Base-by-base conservation (phyloP, 2,888 invertebrate genomes). In the Dasysyrphus albostriatus region DNA sequence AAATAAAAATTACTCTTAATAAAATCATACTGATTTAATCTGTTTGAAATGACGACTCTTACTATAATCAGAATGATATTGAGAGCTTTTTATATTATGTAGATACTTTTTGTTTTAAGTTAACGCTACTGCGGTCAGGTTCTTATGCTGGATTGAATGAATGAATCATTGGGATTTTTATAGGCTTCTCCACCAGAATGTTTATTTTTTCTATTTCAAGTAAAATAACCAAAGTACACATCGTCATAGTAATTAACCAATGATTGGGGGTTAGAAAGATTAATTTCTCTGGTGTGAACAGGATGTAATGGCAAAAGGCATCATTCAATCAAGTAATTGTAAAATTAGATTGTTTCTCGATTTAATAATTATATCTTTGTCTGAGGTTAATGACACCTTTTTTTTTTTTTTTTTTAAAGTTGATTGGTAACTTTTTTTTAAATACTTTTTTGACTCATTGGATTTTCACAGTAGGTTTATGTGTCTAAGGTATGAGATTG, bases 11-110 rank as follows among this genome's bases (percentile, higher is more conserved):
- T 1, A 37, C 16, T 37, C 6, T 58, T 34, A 34, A 5, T 9
- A 10, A 16, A 58, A 58, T 58, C 58, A 58, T 58, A 9, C 32
- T 58, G 56, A 58, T 34, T 58, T 34, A 58, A 5, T 58, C 16
- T 58, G 34, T 19, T 58, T 1, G 16, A 16, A 58, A 34, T 16
- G 9, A 16, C 34, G 34, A 58, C 16, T 58, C 16, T 58, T n/a
- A 54, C 54, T 58, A 24, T 24, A 58, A 34, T 10, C 58, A 16
- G 16, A 58, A 16, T 37, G 32, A 12, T 34, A 2, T 19, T 16
- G 34, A 10, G 1, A 37, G 34, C 58, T 58, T 56, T 24, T 56
- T 56, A 9, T 58, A 56, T 16, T 32, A 32, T 47, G 8, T 16
- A 47, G 10, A 49, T n/a, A 49, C 10, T 54, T 51, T 54, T 4